Percentiles rank a stretch among this genome's conserved stretches.
phyloP scores from a whole-genome alignment of 2,888 invertebrate species.

The Oscheius onirici region DNA sequence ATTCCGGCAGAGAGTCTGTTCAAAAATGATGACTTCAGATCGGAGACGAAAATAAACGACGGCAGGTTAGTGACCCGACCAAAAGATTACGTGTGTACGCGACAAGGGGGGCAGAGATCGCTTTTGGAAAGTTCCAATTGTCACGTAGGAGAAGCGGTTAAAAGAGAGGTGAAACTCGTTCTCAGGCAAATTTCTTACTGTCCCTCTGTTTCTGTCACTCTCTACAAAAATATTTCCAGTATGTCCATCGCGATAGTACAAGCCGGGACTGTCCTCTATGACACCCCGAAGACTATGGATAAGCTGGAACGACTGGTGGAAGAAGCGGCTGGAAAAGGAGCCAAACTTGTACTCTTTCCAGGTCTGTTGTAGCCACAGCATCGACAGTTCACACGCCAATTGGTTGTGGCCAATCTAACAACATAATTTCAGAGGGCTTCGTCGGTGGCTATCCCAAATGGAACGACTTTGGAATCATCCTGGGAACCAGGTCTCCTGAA shows the following conservation, averaged over 20 bases:
- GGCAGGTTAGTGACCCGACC: too few relatives aligned
- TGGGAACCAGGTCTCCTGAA: constrained; percentile 60
- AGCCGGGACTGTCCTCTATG: constrained; percentile 61
- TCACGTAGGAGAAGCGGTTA: constrained; percentile 10
- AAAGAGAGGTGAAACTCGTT: not conserved
- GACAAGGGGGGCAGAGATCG: not conserved
- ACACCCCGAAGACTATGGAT: constrained; percentile 53
- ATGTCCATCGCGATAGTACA: constrained; percentile 59
- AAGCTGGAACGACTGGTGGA: constrained; percentile 43
- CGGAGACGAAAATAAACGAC: too few relatives aligned
- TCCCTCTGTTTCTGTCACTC: too few relatives aligned
- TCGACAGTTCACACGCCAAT: not conserved
- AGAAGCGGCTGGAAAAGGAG: constrained; percentile 51
- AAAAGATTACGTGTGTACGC: too few relatives aligned
- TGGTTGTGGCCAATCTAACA: not conserved
- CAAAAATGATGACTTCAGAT: too few relatives aligned
- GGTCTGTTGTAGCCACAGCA: constrained; percentile 33
- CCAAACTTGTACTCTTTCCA: constrained; percentile 64
- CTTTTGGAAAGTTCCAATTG: constrained; percentile 3
- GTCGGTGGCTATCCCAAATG: constrained; percentile 68
- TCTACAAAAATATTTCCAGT: too few relatives aligned
- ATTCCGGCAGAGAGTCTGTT: too few relatives aligned
- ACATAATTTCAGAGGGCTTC: constrained; percentile 57
- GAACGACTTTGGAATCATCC: constrained; percentile 62
- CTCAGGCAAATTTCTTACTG: too few relatives aligned